Evolutionary conservation across 2,113 vertebrate species (phyloP), one percentile per base, ranked within the genome.

Genomic region (Esox niger): DNA sequence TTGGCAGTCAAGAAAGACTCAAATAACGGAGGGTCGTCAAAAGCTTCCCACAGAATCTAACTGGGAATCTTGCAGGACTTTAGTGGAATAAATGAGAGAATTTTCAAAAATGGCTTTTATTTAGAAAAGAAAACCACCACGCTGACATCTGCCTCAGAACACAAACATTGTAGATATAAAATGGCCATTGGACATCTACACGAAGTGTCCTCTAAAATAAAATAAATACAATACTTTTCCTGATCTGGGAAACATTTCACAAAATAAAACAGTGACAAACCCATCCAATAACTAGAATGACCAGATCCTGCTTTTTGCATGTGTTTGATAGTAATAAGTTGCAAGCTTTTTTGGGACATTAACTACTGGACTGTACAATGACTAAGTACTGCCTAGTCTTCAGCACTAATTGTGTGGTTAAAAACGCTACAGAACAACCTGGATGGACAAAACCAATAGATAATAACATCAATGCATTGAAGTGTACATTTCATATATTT

Each of bases 81-180:
- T 56, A 56, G 79, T 63, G 82, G 76, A 29, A 29, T 27, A 25
- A 63, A 72, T 57, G 73, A 86, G 76, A 85, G 81, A 61, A 84
- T 86, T 83, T 88, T 85, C 77, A 86, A 91, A 91, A 91, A 90
- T 87, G 85, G 81, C 75, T 6, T 92, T 92, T 90, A 92, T 91
- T 47, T 68, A 87, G 85, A 88, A 78, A 77, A 67, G 30, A 73
- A 77, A 74, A 64, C 64, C 76, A 83, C 81, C 79, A 86, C 86
- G 84, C 85, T 86, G 81, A 82, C 78, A 66, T 79, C 64, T 57
- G 69, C 20, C 76, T 72, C 66, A 74, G 8, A 85, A 85, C 81
- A 86, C 52, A 88, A 86, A 58, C 17, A 56, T 43, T 63, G 77
- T 56, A 71, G 63, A 85, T 75, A 82, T 61, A 86, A 83, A 84